Evolutionary conservation across 2,113 vertebrate species (phyloP), one percentile per base, ranked within the genome.

Genomic region (Cyprinodon variegatus): DNA sequence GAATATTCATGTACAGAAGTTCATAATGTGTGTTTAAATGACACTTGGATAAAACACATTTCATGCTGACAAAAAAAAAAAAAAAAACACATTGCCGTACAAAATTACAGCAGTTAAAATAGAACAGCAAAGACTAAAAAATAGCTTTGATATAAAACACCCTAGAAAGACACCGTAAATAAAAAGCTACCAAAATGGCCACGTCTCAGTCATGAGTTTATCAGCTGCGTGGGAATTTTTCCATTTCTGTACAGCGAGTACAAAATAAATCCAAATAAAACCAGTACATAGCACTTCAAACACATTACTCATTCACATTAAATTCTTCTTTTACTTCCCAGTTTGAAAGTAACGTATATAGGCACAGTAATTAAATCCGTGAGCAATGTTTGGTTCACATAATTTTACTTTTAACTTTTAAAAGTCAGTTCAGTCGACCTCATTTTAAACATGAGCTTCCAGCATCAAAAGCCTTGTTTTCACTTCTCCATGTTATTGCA

Each of bases 231-330:
- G 67, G 65, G 66, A 61, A 74, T 86, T 89, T 77, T 90, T 29
- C 29, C 83, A 86, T 86, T 91, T 92, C 85, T 93, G 91, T 94
- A 93, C 92, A 92, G 72, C 82, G 76, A 86, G 76, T 83, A 77
- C 70, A 62, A 80, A 86, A 63, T 86, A 90, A 86, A 86, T 87
- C 88, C 82, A 91, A 57, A 92, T 89, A 92, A 93, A 92, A 94
- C 94, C 92, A 84, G 87, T 93, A 94, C 92, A 93, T 90, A 93
- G 93, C 94, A 94, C 94, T 94, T 93, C 91, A 94, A 94, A 94
- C 88, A 94, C 93, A 78, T 87, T 86, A 93, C 90, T 88, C 74
- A 80, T 89, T 88, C 80, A 93, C 90, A 86, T 92, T 84, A 83
- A 88, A 85, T 86, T 80, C 76, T 77, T 88, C 72, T 88, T 87